phyloP scores from a whole-genome alignment of 2,797 vertebrate genomes.

The Bovichtus diacanthus region DNA sequence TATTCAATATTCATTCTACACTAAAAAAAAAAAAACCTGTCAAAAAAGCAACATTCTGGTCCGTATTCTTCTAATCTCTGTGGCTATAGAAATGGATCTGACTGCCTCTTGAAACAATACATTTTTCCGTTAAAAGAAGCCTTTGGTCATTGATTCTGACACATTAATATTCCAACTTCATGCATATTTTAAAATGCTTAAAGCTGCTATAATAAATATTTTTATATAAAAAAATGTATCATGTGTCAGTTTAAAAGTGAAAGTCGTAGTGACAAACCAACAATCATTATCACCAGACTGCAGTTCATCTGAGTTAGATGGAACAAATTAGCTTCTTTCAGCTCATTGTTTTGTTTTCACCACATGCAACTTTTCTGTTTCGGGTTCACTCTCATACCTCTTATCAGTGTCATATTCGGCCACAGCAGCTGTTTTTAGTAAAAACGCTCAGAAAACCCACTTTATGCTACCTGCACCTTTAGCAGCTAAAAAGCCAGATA shows the following conservation, averaged over 20 bases:
- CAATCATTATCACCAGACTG: neutral
- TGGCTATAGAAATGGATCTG: neutral
- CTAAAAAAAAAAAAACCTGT: neutral
- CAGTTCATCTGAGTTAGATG: neutral
- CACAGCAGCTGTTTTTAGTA: neutral
- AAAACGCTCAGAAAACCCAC: neutral
- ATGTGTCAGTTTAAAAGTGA: neutral
- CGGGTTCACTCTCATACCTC: neutral
- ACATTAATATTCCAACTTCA: neutral
- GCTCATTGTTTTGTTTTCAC: no score
- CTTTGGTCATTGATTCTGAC: neutral
- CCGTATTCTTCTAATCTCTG: neutral
- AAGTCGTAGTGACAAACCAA: accelerated
- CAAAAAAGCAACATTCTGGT: neutral
- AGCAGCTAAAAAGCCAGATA: neutral
- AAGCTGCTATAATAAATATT: neutral
- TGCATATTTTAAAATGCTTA: neutral
- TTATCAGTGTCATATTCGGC: neutral
- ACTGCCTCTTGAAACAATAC: neutral
- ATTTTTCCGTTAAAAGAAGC: neutral
- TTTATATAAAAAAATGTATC: neutral
- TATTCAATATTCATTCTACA: neutral
- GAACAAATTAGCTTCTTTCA: neutral
- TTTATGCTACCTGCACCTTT: neutral
- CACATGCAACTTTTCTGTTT: no score